Evolutionary conservation across 2,888 invertebrate species (phyloP).

Genomic region (Macrosoma leucophasiata): DNA sequence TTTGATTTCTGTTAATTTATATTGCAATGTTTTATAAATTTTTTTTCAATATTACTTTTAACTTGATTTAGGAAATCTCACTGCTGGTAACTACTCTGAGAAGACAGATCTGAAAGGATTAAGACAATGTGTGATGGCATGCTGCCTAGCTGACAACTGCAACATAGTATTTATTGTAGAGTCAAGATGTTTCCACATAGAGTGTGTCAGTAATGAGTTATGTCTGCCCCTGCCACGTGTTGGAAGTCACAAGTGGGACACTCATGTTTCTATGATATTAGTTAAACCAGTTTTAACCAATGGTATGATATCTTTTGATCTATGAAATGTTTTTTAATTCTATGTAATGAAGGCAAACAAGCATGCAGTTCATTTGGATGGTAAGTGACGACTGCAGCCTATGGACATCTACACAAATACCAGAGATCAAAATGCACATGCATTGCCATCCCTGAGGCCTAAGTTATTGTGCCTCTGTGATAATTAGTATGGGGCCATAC

Average conservation of each 20-base stretch:
- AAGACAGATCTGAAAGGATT: slow-evolving; percentile 68
- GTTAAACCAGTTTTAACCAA: slow-evolving; percentile 81
- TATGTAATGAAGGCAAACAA: background rate
- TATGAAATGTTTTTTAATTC: slow-evolving; percentile 1
- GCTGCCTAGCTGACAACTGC: slow-evolving; percentile 80
- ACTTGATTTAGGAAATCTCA: slow-evolving; percentile 67
- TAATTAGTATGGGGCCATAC: too few relatives aligned
- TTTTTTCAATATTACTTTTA: background rate
- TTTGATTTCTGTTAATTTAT: too few relatives aligned
- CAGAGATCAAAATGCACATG: too few relatives aligned
- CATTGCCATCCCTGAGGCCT: too few relatives aligned
- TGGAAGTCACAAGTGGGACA: slow-evolving; percentile 68
- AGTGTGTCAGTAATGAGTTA: slow-evolving; percentile 81
- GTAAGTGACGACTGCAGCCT: too few relatives aligned
- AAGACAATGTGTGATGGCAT: slow-evolving; percentile 79
- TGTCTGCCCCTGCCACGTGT: slow-evolving; percentile 80
- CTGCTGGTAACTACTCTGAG: slow-evolving; percentile 78
- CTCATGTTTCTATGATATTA: slow-evolving; percentile 84
- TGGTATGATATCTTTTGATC: slow-evolving; percentile 41
- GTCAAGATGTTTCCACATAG: slow-evolving; percentile 84
- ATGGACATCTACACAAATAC: too few relatives aligned
- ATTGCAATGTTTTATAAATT: slow-evolving; percentile 2
- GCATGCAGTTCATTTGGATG: too few relatives aligned
- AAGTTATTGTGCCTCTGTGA: too few relatives aligned
- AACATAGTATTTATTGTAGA: slow-evolving; percentile 88